Evolutionary conservation across 2,888 invertebrate genomes (phyloP).

Genomic region (Lacanobia oleracea): DNA sequence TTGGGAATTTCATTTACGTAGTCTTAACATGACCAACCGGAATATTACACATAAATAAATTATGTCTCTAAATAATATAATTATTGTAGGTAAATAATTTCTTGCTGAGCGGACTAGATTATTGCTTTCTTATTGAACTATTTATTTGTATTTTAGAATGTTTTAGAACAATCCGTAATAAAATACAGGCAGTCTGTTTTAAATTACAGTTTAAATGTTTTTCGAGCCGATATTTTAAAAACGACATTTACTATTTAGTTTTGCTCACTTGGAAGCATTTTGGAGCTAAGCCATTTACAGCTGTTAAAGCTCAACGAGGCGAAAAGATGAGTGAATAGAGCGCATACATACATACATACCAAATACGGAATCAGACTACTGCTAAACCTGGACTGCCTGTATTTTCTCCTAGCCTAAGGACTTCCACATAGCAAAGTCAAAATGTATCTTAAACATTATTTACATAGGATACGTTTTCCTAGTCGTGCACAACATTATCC

Average conservation of each 20-base stretch:
- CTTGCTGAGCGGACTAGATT: neutral
- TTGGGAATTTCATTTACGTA: constrained; percentile 1
- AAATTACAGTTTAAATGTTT: neutral
- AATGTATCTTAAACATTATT: constrained; percentile 33
- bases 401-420: constrained; percentile 5
- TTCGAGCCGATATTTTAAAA: neutral
- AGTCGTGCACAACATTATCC: constrained; percentile 15
- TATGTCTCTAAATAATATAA: constrained; percentile 7
- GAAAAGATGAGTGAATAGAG: neutral
- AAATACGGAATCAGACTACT: neutral
- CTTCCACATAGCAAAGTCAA: constrained; percentile 30
- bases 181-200: constrained; percentile 28
- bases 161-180: constrained; percentile 18
- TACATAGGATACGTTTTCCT: constrained; percentile 27
- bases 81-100: constrained; percentile 5
- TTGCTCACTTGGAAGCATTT: constrained; percentile 1
- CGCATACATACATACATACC: neutral
- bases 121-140: constrained; percentile 25
- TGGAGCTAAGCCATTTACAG: constrained; percentile 1
- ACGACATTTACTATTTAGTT: neutral
- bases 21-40: neutral
- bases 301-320: neutral
- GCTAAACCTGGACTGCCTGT: constrained; percentile 32
- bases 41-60: constrained; percentile 11
- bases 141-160: constrained; percentile 43